phyloP scores from a whole-genome alignment of 2,113 vertebrate species.

The Macroglossus sobrinus region DNA sequence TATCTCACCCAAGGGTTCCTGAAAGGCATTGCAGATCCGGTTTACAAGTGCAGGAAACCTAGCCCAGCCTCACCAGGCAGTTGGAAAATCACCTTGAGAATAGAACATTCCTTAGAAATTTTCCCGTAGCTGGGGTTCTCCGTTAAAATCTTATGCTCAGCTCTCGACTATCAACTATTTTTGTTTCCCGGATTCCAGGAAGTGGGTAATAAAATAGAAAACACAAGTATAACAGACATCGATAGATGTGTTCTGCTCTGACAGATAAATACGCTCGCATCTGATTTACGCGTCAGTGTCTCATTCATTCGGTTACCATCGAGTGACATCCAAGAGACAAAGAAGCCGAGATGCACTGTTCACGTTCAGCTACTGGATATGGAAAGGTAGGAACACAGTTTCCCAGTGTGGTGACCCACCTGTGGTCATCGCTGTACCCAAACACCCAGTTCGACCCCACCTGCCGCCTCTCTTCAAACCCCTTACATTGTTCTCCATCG shows the following conservation, averaged over 20 bases:
- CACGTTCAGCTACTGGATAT: neutral
- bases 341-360: neutral
- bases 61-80: neutral
- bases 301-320: neutral
- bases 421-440: neutral
- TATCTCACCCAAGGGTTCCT: neutral
- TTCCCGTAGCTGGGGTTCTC: neutral
- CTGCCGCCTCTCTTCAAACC: neutral
- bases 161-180: neutral
- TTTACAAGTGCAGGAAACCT: neutral
- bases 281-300: neutral
- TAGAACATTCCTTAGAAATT: neutral
- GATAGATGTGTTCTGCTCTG: neutral
- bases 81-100: neutral
- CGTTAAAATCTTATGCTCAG: neutral
- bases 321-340: neutral
- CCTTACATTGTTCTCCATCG: neutral
- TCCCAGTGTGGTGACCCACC: neutral
- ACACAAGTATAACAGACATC: neutral
- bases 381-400: neutral
- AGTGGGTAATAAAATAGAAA: neutral
- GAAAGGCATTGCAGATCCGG: neutral
- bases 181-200: neutral
- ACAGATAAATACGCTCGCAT: neutral
- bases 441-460: neutral